Conservation (phyloP, 2,797 vertebrate genomes). For the Phoeniculus purpureus region DNA sequence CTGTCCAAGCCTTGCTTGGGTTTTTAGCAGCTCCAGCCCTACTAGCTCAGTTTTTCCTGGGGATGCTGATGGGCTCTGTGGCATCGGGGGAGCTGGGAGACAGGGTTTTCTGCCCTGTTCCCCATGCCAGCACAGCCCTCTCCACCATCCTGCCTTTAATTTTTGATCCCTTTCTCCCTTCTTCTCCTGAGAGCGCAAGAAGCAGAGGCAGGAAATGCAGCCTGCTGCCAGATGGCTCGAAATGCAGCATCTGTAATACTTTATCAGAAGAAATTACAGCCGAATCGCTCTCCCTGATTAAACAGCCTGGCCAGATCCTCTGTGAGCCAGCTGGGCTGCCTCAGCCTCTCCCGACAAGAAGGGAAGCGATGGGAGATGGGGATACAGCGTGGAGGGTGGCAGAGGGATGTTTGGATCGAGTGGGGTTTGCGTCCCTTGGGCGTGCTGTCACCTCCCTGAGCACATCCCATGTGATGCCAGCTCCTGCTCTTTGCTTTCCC, state of each 20-base stretch:
- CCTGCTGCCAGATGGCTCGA: conserved; percentile 69
- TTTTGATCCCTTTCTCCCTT: not conserved
- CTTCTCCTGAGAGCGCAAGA: not conserved
- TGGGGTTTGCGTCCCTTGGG: accelerated
- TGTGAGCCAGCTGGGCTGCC: conserved; percentile 59
- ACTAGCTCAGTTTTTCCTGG: not conserved
- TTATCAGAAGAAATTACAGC: conserved; percentile 67
- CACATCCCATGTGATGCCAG: accelerated
- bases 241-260: conserved; percentile 66
- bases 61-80: accelerated
- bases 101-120: not conserved
- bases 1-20: not conserved
- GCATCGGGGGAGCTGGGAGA: not conserved
- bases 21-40: not conserved
- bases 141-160: not conserved
- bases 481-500: not conserved
- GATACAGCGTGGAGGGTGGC: not conserved
- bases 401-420: not conserved
- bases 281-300: conserved; percentile 55
- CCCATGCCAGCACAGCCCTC: not conserved
- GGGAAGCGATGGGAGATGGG: not conserved
- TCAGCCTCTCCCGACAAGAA: not conserved
- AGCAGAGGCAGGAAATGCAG: conserved; percentile 61
- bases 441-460: not conserved
- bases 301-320: conserved; percentile 51